phyloP scores from a whole-genome alignment of 1,140 invertebrate genomes.

The Drosophila navojoa region DNA sequence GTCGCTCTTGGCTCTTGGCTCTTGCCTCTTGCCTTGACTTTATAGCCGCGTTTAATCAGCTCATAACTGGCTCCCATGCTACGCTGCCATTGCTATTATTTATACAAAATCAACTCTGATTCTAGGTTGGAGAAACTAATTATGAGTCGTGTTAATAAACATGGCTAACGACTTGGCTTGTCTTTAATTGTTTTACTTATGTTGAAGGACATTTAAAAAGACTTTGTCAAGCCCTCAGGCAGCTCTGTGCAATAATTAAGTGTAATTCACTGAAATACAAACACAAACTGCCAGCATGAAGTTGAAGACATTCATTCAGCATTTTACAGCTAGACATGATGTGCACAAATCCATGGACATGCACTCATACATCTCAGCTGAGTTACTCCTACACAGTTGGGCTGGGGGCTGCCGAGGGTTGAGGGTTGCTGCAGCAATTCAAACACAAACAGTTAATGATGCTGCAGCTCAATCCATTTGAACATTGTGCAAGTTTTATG shows the following conservation, averaged over 20 bases:
- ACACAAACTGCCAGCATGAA: slow-evolving; percentile 12
- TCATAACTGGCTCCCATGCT: background rate
- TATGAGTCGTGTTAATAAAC: too few species aligned
- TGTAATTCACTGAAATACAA: slow-evolving; percentile 5
- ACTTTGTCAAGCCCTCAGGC: slow-evolving; percentile 2
- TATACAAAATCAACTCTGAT: slow-evolving; percentile 1
- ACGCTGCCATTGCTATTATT: background rate
- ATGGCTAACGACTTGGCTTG: too few species aligned
- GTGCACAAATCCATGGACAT: background rate
- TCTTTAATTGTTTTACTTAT: slow-evolving; percentile 6
- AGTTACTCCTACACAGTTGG: background rate
- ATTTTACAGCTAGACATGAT: background rate
- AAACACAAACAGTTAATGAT: too few species aligned
- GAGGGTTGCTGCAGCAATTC: too few species aligned
- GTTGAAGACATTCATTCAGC: slow-evolving; percentile 1
- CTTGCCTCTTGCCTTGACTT: background rate
- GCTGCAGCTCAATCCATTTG: too few species aligned
- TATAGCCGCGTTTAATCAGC: background rate
- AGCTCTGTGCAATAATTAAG: slow-evolving; percentile 22
- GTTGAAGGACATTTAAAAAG: slow-evolving; percentile 17
- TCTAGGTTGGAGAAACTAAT: too few species aligned
- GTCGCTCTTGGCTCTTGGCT: background rate
- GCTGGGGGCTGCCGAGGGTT: background rate
- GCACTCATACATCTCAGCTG: background rate
- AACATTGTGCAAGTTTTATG: too few species aligned